Conservation (phyloP, 2,113 vertebrate genomes). For the Phalacrocorax aristotelis region DNA sequence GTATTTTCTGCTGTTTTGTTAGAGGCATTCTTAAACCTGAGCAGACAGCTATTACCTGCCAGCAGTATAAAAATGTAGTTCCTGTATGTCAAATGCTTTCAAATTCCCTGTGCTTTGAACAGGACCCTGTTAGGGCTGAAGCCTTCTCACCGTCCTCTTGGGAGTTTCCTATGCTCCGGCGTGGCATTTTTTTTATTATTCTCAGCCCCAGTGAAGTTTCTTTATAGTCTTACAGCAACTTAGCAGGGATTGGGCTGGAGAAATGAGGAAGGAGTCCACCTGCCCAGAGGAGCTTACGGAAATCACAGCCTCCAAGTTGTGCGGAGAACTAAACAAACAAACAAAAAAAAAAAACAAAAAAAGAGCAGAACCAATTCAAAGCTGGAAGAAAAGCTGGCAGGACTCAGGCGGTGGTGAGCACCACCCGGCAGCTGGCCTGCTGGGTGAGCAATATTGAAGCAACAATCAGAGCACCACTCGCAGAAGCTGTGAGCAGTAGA, state of each 20-base stretch:
- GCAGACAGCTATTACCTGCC: neutral
- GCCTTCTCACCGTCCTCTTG: rapidly evolving
- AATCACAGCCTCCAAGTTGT: neutral
- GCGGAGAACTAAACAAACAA: rapidly evolving
- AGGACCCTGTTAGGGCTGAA: neutral
- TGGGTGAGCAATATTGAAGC: neutral
- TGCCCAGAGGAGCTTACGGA: neutral
- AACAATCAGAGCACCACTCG: rapidly evolving
- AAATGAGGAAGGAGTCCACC: neutral
- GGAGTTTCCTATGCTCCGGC: rapidly evolving
- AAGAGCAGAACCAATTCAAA: neutral
- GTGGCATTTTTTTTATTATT: neutral
- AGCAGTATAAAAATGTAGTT: neutral
- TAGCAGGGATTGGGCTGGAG: neutral
- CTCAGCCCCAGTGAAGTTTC: neutral
- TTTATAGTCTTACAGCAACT: rapidly evolving
- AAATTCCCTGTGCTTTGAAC: neutral
- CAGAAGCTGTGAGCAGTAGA: neutral
- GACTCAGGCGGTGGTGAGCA: neutral
- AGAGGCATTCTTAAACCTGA: neutral
- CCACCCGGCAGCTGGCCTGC: neutral
- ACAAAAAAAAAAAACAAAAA: neutral
- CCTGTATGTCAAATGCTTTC: neutral
- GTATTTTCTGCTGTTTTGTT: neutral
- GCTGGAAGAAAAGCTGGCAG: neutral